Percentiles rank a stretch among this genome's conserved stretches.
Evolutionary conservation across 2,888 invertebrate genomes (phyloP).

Genomic region (Lysandra coridon): DNA sequence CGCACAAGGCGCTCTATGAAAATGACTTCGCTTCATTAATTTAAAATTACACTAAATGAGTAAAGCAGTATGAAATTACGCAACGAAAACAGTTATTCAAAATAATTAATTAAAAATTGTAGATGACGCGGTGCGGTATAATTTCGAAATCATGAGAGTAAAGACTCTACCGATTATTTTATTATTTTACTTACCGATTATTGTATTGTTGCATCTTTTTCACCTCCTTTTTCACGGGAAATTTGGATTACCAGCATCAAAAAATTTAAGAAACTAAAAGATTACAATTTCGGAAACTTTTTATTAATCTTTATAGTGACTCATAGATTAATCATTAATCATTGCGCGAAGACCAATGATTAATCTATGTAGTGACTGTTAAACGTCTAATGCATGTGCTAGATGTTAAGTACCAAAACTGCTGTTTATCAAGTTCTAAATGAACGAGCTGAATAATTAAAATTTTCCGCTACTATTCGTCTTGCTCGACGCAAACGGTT

Average conservation of each 20-base stretch:
- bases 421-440: background rate
- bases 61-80: slow-evolving; percentile 19
- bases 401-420: background rate
- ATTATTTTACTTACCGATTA: too few relatives aligned
- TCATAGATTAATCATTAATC: too few relatives aligned
- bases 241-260: too few relatives aligned
- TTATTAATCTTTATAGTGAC: too few relatives aligned
- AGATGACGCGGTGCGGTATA: slow-evolving; percentile 34
- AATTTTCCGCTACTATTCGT: background rate
- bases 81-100: slow-evolving; percentile 43
- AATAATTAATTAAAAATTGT: slow-evolving; percentile 39
- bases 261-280: too few relatives aligned
- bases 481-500: background rate
- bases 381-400: background rate
- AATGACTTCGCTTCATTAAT: slow-evolving; percentile 29
- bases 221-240: too few relatives aligned
- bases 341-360: too few relatives aligned
- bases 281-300: too few relatives aligned
- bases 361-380: too few relatives aligned
- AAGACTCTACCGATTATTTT: background rate
- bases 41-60: slow-evolving; percentile 23
- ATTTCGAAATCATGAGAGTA: slow-evolving; percentile 14
- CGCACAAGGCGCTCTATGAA: slow-evolving; percentile 42
- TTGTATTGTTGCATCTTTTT: too few relatives aligned
- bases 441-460: background rate